A percentile compares a stretch with the other conserved stretches of the same genome.
phyloP scores from a whole-genome alignment of 2,797 vertebrate species.

The Pseudochirops corinnae region DNA sequence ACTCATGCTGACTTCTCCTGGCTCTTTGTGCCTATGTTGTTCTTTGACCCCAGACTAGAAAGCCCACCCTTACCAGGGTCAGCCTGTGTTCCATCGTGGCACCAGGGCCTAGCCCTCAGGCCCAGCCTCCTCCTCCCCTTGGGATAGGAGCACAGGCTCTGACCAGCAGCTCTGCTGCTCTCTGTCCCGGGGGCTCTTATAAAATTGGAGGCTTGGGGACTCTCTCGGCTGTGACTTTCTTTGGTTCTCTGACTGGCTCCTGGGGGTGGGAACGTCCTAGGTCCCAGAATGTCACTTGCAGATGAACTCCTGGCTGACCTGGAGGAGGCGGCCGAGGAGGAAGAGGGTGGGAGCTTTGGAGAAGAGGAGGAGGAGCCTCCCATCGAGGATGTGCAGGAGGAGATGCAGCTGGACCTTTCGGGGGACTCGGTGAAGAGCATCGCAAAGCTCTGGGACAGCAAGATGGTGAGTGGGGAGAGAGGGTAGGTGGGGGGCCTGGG shows the following conservation, averaged over 20 bases:
- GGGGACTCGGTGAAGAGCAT: constrained; percentile 92
- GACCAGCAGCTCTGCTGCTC: no score
- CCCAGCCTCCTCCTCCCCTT: not conserved
- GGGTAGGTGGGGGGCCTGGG: rapidly evolving
- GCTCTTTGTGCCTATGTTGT: not conserved
- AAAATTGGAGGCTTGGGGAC: not conserved
- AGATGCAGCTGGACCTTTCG: constrained; percentile 92
- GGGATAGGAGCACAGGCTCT: not conserved
- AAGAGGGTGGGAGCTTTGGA: constrained; percentile 84
- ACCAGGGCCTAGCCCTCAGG: not conserved
- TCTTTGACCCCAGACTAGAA: not conserved
- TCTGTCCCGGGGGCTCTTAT: not conserved
- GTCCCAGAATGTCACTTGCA: constrained; percentile 91
- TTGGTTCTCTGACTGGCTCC: not conserved
- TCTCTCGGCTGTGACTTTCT: not conserved
- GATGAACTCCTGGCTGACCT: constrained; percentile 95
- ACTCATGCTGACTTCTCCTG: not conserved
- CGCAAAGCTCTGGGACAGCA: constrained; percentile 94
- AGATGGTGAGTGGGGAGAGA: constrained; percentile 86
- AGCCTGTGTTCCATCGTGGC: no score
- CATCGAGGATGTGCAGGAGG: constrained; percentile 93
- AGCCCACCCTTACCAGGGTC: no score
- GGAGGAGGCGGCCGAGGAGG: constrained; percentile 91
- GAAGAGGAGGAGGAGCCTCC: constrained; percentile 84
- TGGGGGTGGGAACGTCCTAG: constrained; percentile 4